Percentiles rank a stretch among this genome's conserved stretches.
phyloP scores from a whole-genome alignment of 2,113 vertebrate genomes.

The Platichthys stellatus region DNA sequence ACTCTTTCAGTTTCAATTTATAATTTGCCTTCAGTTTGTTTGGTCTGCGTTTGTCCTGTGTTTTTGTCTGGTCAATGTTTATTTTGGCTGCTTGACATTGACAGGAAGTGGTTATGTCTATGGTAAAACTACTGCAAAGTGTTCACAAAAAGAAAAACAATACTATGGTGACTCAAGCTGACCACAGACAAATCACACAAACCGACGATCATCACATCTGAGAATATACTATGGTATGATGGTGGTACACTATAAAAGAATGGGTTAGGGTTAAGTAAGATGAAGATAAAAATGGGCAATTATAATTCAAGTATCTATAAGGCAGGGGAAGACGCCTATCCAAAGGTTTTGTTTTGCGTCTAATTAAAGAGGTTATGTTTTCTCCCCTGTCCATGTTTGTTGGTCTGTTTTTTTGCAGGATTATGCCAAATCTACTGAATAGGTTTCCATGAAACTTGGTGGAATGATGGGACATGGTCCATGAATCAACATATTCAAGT shows the following conservation, averaged over 20 bases:
- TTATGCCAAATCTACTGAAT: too few relatives aligned
- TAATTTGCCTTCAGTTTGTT: conserved; percentile 18
- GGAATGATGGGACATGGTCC: too few relatives aligned
- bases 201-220: conserved; percentile 1
- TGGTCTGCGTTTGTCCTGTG: conserved; percentile 35
- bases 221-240: background rate
- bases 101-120: conserved; percentile 52
- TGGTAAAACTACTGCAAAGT: conserved; percentile 27
- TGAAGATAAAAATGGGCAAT: too few relatives aligned
- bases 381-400: too few relatives aligned
- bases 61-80: conserved; percentile 45
- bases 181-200: conserved; percentile 47
- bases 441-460: too few relatives aligned
- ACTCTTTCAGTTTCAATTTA: conserved; percentile 12
- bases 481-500: too few relatives aligned
- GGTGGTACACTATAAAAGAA: background rate
- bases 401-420: too few relatives aligned
- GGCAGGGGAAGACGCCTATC: too few relatives aligned
- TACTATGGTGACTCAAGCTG: conserved; percentile 39
- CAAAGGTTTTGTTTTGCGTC: too few relatives aligned
- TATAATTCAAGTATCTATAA: too few relatives aligned
- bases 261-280: background rate
- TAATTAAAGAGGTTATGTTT: too few relatives aligned
- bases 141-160: background rate
- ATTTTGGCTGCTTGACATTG: conserved; percentile 25